A percentile compares a stretch with the other conserved stretches of the same genome.
These are phyloP conservation scores for Erebia ligea DNA, from an alignment of 2,888 invertebrate species.

Conservation along the genomic window DNA sequence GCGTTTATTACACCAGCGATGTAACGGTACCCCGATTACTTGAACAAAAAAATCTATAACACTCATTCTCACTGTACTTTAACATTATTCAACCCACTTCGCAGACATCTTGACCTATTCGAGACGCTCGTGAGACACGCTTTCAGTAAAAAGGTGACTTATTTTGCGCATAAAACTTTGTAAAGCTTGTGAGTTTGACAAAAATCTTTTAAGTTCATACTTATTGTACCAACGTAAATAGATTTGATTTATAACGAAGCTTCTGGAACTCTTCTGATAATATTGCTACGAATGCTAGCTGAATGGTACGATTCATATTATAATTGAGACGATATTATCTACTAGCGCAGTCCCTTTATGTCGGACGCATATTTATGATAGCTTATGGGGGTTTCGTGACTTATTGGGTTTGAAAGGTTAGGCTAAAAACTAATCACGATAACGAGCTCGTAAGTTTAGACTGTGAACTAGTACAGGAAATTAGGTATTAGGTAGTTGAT, in stretches of 20 bases:
- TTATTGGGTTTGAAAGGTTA: background rate
- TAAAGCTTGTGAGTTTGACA: background rate
- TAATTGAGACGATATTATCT: too few species aligned
- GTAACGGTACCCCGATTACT: slow-evolving; percentile 30
- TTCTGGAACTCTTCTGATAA: too few species aligned
- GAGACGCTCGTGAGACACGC: slow-evolving; percentile 21
- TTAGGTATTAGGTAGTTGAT: too few species aligned
- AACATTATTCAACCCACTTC: slow-evolving; percentile 33
- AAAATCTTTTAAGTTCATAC: too few species aligned
- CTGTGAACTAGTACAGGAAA: background rate
- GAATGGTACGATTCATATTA: too few species aligned
- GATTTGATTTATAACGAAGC: too few species aligned
- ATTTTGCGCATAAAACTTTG: slow-evolving; percentile 3
- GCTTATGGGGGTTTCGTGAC: too few species aligned
- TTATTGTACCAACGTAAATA: too few species aligned
- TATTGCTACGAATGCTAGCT: background rate
- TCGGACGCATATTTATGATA: too few species aligned
- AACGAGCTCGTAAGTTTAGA: too few species aligned
- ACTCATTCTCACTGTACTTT: slow-evolving; percentile 34
- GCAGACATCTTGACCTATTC: slow-evolving; percentile 37
- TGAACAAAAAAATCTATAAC: slow-evolving; percentile 30
- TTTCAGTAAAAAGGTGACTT: slow-evolving; percentile 21
- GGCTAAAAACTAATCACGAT: background rate
- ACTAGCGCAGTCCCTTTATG: too few species aligned
- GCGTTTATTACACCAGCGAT: slow-evolving; percentile 24